phyloP scores from a whole-genome alignment of 2,113 vertebrate genomes.

The Variabilichromis moorii region DNA sequence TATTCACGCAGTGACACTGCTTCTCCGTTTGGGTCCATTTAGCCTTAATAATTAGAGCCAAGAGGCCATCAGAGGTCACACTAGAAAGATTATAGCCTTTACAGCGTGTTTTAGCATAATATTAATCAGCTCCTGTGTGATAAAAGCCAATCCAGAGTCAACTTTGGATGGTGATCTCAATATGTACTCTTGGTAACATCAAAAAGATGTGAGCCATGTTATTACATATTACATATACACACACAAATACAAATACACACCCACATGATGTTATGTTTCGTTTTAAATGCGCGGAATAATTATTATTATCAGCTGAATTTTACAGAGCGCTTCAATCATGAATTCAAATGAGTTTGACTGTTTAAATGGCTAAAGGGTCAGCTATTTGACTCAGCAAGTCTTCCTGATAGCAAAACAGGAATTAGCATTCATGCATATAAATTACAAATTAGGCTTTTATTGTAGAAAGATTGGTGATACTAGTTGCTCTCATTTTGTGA shows the following conservation, averaged over 20 bases:
- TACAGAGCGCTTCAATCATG: background rate
- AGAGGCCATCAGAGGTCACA: background rate
- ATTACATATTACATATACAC: background rate
- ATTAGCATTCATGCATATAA: constrained; percentile 7
- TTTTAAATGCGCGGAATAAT: background rate
- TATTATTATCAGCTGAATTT: background rate
- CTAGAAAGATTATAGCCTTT: background rate
- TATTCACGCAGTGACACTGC: background rate
- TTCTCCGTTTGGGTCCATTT: background rate
- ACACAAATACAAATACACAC: background rate
- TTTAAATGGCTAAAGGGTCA: background rate
- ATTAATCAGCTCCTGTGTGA: background rate
- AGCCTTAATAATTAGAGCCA: background rate
- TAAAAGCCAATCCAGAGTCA: background rate
- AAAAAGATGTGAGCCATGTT: background rate
- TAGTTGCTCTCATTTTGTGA: background rate
- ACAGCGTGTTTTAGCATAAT: background rate
- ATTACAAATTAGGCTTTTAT: constrained; percentile 3
- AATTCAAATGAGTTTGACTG: background rate
- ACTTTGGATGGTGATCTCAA: background rate
- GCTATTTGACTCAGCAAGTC: background rate
- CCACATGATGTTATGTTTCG: background rate
- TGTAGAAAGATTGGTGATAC: background rate
- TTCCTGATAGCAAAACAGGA: background rate
- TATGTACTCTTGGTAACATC: background rate